Percentiles rank a stretch among this genome's conserved stretches.
Conservation (phyloP, 1,140 invertebrate genomes). For the Calycopis cecrops region DNA sequence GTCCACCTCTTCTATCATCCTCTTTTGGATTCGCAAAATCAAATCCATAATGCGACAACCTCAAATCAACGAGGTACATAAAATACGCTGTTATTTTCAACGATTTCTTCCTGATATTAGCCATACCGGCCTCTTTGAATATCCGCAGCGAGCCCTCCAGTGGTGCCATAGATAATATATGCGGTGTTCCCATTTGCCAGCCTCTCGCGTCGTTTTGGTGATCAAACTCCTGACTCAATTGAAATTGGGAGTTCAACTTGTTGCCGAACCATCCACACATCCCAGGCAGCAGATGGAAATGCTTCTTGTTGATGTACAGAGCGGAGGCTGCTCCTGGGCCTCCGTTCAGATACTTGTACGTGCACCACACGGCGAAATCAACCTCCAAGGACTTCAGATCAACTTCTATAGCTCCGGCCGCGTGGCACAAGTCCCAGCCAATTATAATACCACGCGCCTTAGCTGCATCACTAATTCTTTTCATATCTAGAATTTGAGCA, state of each 20-base stretch:
- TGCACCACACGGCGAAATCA: slow-evolving; percentile 63
- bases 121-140: slow-evolving; percentile 45
- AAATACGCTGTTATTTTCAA: slow-evolving; percentile 52
- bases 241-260: slow-evolving; percentile 48
- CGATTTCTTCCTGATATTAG: slow-evolving; percentile 50
- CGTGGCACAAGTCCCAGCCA: slow-evolving; percentile 61
- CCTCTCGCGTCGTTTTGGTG: slow-evolving; percentile 48
- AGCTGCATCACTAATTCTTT: slow-evolving; percentile 44
- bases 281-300: slow-evolving; percentile 45
- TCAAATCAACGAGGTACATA: slow-evolving; percentile 55
- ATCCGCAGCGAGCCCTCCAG: slow-evolving; percentile 51
- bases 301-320: slow-evolving; percentile 54
- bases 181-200: slow-evolving; percentile 56
- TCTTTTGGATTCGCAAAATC: slow-evolving; percentile 43
- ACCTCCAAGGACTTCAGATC: slow-evolving; percentile 45
- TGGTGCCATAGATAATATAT: slow-evolving; percentile 44
- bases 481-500: slow-evolving; percentile 54
- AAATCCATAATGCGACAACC: slow-evolving; percentile 41
- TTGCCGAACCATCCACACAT: slow-evolving; percentile 60
- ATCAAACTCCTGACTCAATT: slow-evolving; percentile 51
- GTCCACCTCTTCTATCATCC: slow-evolving; percentile 50
- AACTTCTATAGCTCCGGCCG: slow-evolving; percentile 43
- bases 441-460: slow-evolving; percentile 44
- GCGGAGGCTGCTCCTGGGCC: slow-evolving; percentile 48
- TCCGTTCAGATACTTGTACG: slow-evolving; percentile 62